These are phyloP conservation scores for Podargus strigoides DNA, from an alignment of 2,797 vertebrate genomes.

Conservation along the genomic window DNA sequence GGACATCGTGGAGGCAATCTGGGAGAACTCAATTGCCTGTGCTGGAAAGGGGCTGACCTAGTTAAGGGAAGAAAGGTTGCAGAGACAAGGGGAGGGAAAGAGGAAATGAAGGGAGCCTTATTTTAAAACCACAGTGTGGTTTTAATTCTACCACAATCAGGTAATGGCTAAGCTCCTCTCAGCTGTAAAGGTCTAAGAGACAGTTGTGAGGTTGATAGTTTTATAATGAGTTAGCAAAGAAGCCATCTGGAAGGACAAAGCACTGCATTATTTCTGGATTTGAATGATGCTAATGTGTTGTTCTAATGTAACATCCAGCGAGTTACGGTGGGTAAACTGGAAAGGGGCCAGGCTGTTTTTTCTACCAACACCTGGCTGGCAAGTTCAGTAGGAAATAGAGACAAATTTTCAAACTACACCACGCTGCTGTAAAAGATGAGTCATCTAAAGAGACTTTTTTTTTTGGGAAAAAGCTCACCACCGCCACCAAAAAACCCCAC, in stretches of 20 bases:
- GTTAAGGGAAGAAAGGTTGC: background rate
- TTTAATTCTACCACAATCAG: background rate
- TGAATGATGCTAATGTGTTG: background rate
- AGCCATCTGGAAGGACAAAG: background rate
- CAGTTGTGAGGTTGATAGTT: background rate
- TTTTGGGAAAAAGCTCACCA: accelerated
- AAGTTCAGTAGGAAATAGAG: too few species aligned
- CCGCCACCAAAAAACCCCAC: accelerated
- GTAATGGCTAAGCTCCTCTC: background rate
- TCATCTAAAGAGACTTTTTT: background rate
- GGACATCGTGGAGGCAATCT: background rate
- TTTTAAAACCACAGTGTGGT: background rate
- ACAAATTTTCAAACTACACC: background rate
- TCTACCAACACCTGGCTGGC: background rate
- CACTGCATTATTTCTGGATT: background rate
- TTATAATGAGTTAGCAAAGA: background rate
- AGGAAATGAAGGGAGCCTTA: background rate
- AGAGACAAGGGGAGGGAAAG: background rate
- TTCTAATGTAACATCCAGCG: background rate
- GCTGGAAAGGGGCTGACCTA: background rate
- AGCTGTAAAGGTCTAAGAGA: background rate
- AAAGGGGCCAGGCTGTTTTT: background rate
- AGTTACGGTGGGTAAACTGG: background rate
- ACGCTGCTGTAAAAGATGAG: background rate
- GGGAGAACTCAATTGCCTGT: background rate